A percentile compares a stretch with the other conserved stretches of the same genome.
Evolutionary conservation across 2,888 invertebrate genomes (phyloP).

Genomic region (Azorinus chamasolen): DNA sequence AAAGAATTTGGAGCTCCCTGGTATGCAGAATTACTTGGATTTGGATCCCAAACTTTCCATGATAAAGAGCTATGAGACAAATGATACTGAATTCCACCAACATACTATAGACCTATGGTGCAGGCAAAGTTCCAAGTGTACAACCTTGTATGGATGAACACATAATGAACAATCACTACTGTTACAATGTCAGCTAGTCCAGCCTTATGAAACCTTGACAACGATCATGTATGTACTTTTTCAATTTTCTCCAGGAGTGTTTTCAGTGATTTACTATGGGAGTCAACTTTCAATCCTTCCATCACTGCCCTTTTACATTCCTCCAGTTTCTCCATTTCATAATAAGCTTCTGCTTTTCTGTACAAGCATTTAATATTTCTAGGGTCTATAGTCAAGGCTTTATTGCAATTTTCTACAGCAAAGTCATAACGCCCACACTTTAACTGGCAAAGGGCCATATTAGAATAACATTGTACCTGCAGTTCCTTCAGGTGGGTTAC

Average conservation of each 20-base stretch:
- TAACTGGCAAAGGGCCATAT: constrained; percentile 93
- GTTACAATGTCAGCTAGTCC: no score
- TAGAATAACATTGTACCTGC: constrained; percentile 89
- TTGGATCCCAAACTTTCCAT: no score
- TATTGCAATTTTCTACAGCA: constrained; percentile 89
- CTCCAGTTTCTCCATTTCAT: constrained; percentile 83
- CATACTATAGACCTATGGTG: no score
- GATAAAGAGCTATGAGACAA: no score
- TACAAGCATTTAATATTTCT: constrained; percentile 88
- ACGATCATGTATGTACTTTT: no score
- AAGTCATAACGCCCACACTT: constrained; percentile 90
- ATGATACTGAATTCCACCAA: no score
- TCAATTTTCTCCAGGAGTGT: constrained; percentile 87
- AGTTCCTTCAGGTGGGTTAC: constrained; percentile 53
- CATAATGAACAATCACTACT: no score
- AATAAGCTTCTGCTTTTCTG: constrained; percentile 87
- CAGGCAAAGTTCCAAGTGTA: no score
- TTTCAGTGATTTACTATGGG: constrained; percentile 88
- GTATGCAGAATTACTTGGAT: no score
- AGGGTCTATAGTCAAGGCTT: constrained; percentile 86
- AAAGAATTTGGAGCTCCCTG: no score
- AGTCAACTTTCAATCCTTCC: constrained; percentile 90
- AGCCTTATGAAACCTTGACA: no score
- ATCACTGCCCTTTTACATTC: constrained; percentile 88
- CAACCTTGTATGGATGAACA: no score